phyloP scores from a whole-genome alignment of 1,140 invertebrate genomes.

The Babylonia areolata region DNA sequence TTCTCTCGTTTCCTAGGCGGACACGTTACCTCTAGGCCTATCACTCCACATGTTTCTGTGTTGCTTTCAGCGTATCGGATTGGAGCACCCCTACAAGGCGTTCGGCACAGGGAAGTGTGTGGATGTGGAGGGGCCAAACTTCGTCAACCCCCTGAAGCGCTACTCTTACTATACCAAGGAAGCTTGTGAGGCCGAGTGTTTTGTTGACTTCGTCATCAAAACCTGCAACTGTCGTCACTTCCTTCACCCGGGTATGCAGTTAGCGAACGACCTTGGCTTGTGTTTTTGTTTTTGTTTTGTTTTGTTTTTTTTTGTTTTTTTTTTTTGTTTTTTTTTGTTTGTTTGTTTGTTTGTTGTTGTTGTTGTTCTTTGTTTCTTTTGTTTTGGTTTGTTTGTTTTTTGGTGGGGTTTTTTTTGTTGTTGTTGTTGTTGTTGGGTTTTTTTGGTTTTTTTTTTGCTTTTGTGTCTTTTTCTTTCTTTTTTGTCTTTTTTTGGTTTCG shows the following conservation, averaged over 20 bases:
- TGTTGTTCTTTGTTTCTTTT: no score
- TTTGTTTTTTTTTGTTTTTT: no score
- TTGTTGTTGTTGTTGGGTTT: neutral
- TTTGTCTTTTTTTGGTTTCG: neutral
- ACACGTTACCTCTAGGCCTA: no score
- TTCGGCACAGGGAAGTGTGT: slow-evolving; percentile 49
- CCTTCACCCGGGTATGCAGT: slow-evolving; percentile 44
- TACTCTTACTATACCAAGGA: slow-evolving; percentile 50
- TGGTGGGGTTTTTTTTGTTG: neutral
- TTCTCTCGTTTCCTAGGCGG: no score
- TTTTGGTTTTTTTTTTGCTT: no score
- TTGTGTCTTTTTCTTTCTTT: no score
- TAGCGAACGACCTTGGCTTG: no score
- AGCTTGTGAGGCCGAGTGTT: slow-evolving; percentile 52
- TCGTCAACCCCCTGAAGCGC: slow-evolving; percentile 41
- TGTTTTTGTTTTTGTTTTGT: no score
- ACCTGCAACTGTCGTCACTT: slow-evolving; percentile 51
- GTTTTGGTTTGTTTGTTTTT: neutral
- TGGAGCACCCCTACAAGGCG: slow-evolving; percentile 46
- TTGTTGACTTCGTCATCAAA: slow-evolving; percentile 49
- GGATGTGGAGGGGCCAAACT: slow-evolving; percentile 31
- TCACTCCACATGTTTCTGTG: neutral
- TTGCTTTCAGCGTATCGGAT: slow-evolving; percentile 42
- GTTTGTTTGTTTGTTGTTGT: no score
- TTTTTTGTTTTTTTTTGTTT: no score